Evolutionary conservation across 2,113 vertebrate species (phyloP), one percentile per base, ranked within the genome.

Genomic region (Hemibagrus wyckioides): DNA sequence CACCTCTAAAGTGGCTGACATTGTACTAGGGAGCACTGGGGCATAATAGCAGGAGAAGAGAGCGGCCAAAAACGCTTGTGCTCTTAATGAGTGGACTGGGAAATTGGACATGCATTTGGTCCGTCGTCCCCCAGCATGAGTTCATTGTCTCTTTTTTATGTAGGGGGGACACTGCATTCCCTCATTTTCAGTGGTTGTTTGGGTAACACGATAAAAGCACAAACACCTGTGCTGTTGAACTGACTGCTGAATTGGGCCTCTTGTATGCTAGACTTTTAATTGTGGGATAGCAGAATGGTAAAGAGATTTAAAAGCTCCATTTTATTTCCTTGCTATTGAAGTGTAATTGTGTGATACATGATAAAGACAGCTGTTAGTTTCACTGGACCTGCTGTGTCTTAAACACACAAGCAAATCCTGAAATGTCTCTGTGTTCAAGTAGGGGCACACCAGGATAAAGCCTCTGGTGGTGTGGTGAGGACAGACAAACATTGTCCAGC

Each of bases 331-430:
- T 30, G 77, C 83, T 76, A 91, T 88, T 92, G 83, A 93, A 92
- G 90, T 88, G 80, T 89, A 87, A 89, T 75, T 92, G 88, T 90
- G 73, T 85, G 83, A 88, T 75, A 87, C 92, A 89, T 88, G 92
- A 89, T 89, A 92, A 80, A 90, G 91, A 93, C 95, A 95, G 94
- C 94, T 95, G 95, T 91, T 91, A 91, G 88, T 89, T 89, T 90
- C 88, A 82, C 90, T 87, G 59, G 88, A 91, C 94, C 91, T 91
- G 92, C 94, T 93, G 94, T 54, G 93, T 84, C 90, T 92, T 92
- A 94, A 94, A 93, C 88, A 95, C 92, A 95, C 95, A 96, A 96
- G 95, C 94, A 95, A 85, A 88, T 90, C 88, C 83, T 90, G 81
- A 87, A 91, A 90, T 83, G 90, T 83, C 89, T 93, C 91, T 91